phyloP scores from a whole-genome alignment of 1,140 invertebrate genomes.

The Eumaeus atala region DNA sequence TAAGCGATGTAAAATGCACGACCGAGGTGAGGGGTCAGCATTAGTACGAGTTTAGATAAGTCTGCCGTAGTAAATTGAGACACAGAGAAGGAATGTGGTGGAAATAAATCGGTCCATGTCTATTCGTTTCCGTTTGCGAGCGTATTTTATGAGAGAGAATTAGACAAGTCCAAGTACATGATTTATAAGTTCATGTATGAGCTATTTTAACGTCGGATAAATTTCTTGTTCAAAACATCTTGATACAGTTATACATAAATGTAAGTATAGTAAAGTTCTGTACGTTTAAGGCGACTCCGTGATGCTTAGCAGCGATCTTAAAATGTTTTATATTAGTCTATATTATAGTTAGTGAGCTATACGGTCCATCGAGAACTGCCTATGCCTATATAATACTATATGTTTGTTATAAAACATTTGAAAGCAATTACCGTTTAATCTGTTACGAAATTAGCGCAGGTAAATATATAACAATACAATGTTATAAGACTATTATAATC shows the following conservation, averaged over 20 bases:
- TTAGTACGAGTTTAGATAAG: constrained; percentile 42
- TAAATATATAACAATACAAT: too few relatives aligned
- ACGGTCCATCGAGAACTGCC: too few relatives aligned
- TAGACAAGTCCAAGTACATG: constrained; percentile 15
- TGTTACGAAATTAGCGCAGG: too few relatives aligned
- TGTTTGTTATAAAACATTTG: too few relatives aligned
- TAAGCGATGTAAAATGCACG: constrained; percentile 53
- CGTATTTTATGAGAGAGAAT: constrained; percentile 14
- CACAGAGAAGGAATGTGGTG: constrained; percentile 30
- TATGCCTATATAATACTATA: too few relatives aligned
- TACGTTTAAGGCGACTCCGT: too few relatives aligned
- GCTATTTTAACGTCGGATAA: not conserved
- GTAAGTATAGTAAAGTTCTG: too few relatives aligned
- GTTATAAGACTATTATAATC: too few relatives aligned
- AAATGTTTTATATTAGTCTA: too few relatives aligned
- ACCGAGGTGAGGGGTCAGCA: constrained; percentile 49
- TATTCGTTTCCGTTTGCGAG: constrained; percentile 22
- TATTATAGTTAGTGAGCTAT: too few relatives aligned
- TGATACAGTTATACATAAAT: not conserved
- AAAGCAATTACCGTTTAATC: too few relatives aligned
- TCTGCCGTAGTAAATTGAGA: constrained; percentile 34
- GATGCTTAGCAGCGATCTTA: too few relatives aligned
- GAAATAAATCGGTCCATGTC: constrained; percentile 33
- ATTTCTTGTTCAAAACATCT: not conserved
- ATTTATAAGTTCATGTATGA: constrained; percentile 9